phyloP scores from a whole-genome alignment of 1,140 invertebrate genomes.

The Drosophila nannoptera region DNA sequence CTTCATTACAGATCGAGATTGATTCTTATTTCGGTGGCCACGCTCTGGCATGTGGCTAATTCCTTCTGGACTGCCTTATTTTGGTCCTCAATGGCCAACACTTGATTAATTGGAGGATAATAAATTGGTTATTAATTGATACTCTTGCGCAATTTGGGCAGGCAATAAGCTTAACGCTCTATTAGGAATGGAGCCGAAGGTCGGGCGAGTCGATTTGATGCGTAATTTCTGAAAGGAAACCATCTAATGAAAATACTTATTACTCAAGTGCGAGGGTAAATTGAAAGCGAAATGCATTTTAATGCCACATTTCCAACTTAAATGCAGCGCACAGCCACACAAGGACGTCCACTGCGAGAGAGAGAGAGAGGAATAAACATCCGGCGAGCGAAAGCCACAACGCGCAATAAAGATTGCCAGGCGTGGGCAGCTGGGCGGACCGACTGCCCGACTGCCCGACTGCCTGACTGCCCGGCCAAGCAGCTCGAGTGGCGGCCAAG shows the following conservation, averaged over 20 bases:
- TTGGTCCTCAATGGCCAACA: constrained; percentile 50
- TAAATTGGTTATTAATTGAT: constrained; percentile 72
- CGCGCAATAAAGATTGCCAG: constrained; percentile 69
- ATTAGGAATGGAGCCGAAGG: constrained; percentile 60
- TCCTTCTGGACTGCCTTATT: constrained; percentile 34
- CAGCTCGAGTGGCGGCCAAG: constrained; percentile 24
- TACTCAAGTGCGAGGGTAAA: constrained; percentile 54
- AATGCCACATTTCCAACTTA: constrained; percentile 71
- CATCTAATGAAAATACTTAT: constrained; percentile 77
- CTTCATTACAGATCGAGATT: constrained; percentile 32
- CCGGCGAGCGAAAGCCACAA: constrained; percentile 59
- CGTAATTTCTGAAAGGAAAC: constrained; percentile 53
- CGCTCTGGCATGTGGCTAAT: not conserved
- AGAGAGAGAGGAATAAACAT: constrained; percentile 28
- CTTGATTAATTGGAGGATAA: constrained; percentile 35
- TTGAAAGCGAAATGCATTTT: constrained; percentile 77
- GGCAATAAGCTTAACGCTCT: constrained; percentile 48
- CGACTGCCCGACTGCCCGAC: too few species aligned
- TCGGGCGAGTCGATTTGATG: not conserved
- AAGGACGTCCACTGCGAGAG: not conserved
- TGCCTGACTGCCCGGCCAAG: constrained; percentile 1
- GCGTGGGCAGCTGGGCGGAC: constrained; percentile 33
- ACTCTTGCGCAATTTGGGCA: constrained; percentile 51
- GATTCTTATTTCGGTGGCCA: constrained; percentile 1
- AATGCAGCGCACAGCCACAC: constrained; percentile 42